These are phyloP conservation scores for Sphaerophoria rueppellii DNA, from an alignment of 2,888 invertebrate genomes.

Conservation along the genomic window DNA sequence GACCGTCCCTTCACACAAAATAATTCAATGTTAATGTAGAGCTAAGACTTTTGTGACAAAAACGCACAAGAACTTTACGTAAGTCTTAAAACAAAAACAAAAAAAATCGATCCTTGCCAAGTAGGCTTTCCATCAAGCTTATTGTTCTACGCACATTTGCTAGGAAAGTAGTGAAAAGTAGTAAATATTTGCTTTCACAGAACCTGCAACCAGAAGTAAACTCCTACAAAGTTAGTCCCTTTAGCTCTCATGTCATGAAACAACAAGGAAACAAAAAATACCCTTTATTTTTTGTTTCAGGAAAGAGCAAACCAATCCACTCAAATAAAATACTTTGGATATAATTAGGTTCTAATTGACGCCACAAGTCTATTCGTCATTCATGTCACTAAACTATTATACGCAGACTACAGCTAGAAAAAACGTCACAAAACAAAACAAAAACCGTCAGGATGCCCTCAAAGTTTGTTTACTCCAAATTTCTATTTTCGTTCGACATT, in stretches of 20 bases:
- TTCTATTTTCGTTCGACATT: conserved; percentile 19
- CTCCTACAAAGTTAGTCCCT: background rate
- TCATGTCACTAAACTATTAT: conserved; percentile 24
- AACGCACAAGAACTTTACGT: too few species aligned
- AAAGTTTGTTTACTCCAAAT: conserved; percentile 36
- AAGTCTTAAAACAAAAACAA: too few species aligned
- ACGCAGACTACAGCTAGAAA: background rate
- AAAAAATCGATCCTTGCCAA: too few species aligned
- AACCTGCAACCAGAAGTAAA: too few species aligned
- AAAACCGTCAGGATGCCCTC: conserved; percentile 17
- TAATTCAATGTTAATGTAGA: too few species aligned
- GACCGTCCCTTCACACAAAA: too few species aligned
- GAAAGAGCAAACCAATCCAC: background rate
- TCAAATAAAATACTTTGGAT: background rate
- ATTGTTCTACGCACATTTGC: too few species aligned
- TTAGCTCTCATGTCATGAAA: background rate
- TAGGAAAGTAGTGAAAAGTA: too few species aligned
- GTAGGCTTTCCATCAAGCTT: too few species aligned
- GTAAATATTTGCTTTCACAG: too few species aligned
- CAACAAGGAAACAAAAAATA: background rate
- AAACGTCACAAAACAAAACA: background rate
- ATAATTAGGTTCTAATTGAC: conserved; percentile 40
- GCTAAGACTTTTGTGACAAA: too few species aligned
- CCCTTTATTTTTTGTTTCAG: background rate
- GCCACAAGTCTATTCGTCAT: conserved; percentile 24